phyloP scores from a whole-genome alignment of 2,888 invertebrate species.

The Elgonia sp. region DNA sequence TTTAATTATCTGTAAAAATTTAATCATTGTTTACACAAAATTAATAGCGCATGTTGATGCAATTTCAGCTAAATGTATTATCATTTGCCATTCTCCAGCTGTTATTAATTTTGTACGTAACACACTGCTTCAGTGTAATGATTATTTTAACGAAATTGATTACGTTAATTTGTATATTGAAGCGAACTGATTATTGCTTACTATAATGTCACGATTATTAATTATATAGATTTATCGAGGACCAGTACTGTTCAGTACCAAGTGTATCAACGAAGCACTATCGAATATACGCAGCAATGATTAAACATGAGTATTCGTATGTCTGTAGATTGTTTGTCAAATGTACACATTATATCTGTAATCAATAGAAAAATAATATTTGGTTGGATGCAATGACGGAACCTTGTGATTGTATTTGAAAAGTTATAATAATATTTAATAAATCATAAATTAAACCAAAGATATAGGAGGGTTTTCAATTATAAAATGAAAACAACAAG shows the following conservation, averaged over 20 bases:
- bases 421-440: too few relatives aligned
- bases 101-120: slow-evolving; percentile 21
- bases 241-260: slow-evolving; percentile 18
- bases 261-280: slow-evolving; percentile 46
- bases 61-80: slow-evolving; percentile 6
- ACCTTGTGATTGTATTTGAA: too few relatives aligned
- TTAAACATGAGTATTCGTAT: slow-evolving; percentile 39
- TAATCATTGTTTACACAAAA: slow-evolving; percentile 16
- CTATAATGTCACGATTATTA: slow-evolving; percentile 42
- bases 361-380: neutral
- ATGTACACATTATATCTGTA: neutral
- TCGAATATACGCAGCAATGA: slow-evolving; percentile 30
- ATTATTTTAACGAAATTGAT: slow-evolving; percentile 44
- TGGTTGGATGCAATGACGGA: too few relatives aligned
- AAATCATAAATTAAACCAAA: too few relatives aligned
- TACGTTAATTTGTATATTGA: slow-evolving; percentile 46
- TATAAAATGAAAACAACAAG: too few relatives aligned
- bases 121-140: neutral
- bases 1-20: neutral
- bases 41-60: slow-evolving; percentile 1
- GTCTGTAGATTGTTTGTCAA: slow-evolving; percentile 48
- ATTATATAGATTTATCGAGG: slow-evolving; percentile 47
- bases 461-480: too few relatives aligned
- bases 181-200: slow-evolving; percentile 42
- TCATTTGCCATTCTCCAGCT: neutral